Base-by-base conservation (phyloP, 2,113 vertebrate genomes). In the Cebus imitator region DNA sequence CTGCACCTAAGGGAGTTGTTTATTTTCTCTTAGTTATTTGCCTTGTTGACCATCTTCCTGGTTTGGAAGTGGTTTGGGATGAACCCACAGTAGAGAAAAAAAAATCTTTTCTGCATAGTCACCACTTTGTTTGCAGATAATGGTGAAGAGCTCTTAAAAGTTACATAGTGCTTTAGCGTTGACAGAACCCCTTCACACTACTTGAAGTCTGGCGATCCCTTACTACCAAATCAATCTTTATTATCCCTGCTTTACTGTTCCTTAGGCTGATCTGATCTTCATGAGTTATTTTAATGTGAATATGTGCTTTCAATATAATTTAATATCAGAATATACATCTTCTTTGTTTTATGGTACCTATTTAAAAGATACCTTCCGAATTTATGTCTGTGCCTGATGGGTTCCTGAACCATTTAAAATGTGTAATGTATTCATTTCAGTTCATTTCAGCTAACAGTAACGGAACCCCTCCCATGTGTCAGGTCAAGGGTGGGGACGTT, bases 221-320 rank as follows among this genome's bases (percentile, higher is more conserved):
- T 87, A 57, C 50, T 91, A 64, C 57, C 17, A 48, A 21, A 25
- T 88, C 17, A 66, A 88, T 58, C 43, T 94, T 73, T 85, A 68
- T 92, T 78, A 57, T 40, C 21, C 27, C 23, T 64, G 8, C n/a
- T 57, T 92, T 43, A 50, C 43, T 50, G 1, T 40, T 90, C 32
- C 18, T 57, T 87, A 57, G 30, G n/a, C 20, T 35, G 37, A 40
- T 52, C 40, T 52, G 37, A 45, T 78, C 48, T 78, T 95, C 57
- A 18, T 80, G 92, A 84, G 84, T 92, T 84, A 95, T 72, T 97
- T 96, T 92, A 89, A 92, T 40, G 30, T 85, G 89, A 70, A 50
- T 79, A 73, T 89, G n/a, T 94, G 86, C 57, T 90, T 90, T 90
- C 35, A 83, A 0, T 86, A 35, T 87, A 70, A 83, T 72, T 90